Percentiles rank a stretch among this genome's conserved stretches.
These are phyloP conservation scores for Acanthaster planci DNA, from an alignment of 35 echinoderm and acorn worm genomes.

Conservation along the genomic window DNA sequence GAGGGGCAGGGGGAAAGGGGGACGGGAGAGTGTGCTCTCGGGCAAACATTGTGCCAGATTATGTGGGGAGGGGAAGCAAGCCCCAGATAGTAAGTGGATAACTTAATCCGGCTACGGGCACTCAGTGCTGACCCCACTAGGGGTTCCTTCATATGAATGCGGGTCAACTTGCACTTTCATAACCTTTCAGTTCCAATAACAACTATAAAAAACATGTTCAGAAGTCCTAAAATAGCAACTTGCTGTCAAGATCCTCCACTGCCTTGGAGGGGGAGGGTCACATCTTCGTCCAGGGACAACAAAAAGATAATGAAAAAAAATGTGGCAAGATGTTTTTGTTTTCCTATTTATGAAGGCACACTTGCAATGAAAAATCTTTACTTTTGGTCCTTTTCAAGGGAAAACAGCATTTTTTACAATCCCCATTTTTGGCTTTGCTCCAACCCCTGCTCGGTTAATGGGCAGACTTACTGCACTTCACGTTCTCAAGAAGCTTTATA, in stretches of 20 bases:
- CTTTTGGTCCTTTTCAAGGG: background rate
- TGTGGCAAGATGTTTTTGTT: background rate
- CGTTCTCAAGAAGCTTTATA: constrained; percentile 11
- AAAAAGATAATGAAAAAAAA: background rate
- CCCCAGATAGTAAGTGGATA: background rate
- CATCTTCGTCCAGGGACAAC: background rate
- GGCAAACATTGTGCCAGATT: constrained; percentile 21
- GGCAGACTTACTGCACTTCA: background rate
- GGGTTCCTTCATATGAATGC: background rate
- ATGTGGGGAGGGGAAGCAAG: background rate
- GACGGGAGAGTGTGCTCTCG: background rate
- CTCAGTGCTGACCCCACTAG: background rate
- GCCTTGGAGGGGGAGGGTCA: background rate
- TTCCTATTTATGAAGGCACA: background rate
- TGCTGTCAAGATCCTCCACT: background rate
- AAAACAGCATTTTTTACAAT: background rate
- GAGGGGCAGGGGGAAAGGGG: too few species aligned
- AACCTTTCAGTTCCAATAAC: background rate
- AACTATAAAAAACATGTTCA: background rate
- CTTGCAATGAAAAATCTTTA: background rate
- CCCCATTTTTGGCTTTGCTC: background rate
- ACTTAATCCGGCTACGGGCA: background rate
- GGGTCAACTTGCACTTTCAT: constrained; percentile 28
- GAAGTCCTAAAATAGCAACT: background rate
- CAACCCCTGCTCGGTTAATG: background rate